Conservation (phyloP, 2,888 invertebrate genomes). For the Caenorhabditis zanzibari region DNA sequence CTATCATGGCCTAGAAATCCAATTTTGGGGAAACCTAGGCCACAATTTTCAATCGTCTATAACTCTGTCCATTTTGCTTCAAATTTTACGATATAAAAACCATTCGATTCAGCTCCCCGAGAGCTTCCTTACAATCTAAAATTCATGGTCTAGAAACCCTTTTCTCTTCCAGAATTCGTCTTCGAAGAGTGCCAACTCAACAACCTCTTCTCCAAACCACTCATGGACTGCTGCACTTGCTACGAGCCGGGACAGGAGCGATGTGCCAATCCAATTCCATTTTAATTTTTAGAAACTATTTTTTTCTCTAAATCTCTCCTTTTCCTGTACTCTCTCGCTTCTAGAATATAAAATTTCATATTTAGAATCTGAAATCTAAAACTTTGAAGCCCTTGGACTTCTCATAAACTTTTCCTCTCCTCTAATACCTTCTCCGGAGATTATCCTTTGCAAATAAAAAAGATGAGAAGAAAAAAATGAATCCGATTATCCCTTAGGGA, state of each 20-base stretch:
- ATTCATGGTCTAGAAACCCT: not conserved
- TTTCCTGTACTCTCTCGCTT: not conserved
- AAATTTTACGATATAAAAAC: not conserved
- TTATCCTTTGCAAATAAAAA: not conserved
- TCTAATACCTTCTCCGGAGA: no score
- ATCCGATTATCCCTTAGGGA: not conserved
- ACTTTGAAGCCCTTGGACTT: not conserved
- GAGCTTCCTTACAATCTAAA: no score
- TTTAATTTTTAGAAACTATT: not conserved
- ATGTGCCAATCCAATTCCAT: not conserved
- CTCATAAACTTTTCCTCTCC: no score
- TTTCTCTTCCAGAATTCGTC: not conserved
- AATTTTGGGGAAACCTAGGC: not conserved
- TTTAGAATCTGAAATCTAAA: not conserved
- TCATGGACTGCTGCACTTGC: conserved; percentile 6
- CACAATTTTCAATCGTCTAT: not conserved
- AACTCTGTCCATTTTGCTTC: not conserved
- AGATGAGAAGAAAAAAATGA: not conserved
- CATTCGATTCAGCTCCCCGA: not conserved
- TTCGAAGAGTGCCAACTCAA: not conserved
- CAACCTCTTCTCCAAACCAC: not conserved
- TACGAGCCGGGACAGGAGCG: not conserved
- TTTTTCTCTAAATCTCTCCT: not conserved
- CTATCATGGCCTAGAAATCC: not conserved
- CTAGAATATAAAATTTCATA: no score